phyloP scores from a whole-genome alignment of 2,888 invertebrate species.

The Bembecia ichneumoniformis region DNA sequence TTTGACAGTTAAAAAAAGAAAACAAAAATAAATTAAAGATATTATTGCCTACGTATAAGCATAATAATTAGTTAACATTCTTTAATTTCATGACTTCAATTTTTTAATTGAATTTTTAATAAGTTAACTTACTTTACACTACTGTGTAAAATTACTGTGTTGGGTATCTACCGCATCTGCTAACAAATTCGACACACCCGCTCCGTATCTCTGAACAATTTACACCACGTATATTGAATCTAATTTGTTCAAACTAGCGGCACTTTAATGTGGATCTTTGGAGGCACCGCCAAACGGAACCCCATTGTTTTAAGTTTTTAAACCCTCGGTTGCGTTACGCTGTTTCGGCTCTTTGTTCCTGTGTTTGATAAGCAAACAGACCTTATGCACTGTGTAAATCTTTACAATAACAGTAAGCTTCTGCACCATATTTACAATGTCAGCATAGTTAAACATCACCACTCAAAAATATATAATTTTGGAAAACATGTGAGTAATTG shows the following conservation, averaged over 20 bases:
- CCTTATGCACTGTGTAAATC: no score
- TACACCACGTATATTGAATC: conserved; percentile 45
- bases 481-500: no score
- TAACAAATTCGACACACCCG: conserved; percentile 43
- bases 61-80: no score
- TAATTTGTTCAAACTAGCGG: conserved; percentile 53
- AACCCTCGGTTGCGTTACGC: conserved; percentile 25
- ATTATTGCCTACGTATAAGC: no score
- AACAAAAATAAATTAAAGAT: no score
- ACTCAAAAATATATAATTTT: no score
- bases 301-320: conserved; percentile 44
- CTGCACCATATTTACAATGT: no score
- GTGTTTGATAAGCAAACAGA: background rate
- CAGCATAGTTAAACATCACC: no score
- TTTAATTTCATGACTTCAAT: no score
- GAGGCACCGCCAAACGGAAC: conserved; percentile 31
- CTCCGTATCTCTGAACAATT: conserved; percentile 39
- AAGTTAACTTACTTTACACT: background rate
- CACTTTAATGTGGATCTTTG: conserved; percentile 53
- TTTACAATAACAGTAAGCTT: no score
- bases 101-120: background rate
- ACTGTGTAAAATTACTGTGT: conserved; percentile 11
- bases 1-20: no score
- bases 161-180: conserved; percentile 15
- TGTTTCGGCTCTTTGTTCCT: conserved; percentile 6